Conservation (phyloP, 2,888 invertebrate species). For the Tineola bisselliella region DNA sequence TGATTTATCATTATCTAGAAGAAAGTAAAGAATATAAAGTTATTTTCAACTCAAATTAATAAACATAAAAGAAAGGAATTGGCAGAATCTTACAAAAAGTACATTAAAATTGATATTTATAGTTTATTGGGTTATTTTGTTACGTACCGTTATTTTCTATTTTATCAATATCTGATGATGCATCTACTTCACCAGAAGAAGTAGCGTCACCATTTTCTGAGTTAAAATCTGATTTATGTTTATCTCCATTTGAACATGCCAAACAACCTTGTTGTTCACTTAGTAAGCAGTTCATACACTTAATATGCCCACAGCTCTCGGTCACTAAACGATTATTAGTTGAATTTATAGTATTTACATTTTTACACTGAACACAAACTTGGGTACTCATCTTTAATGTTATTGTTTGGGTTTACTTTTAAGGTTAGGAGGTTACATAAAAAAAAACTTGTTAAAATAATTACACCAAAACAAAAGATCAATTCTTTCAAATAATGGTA, state of each 20-base stretch:
- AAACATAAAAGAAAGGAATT: too few relatives aligned
- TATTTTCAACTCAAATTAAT: too few relatives aligned
- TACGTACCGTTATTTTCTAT: neutral
- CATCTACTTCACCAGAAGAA: neutral
- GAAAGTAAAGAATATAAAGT: neutral
- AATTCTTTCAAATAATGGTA: too few relatives aligned
- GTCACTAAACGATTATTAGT: slow-evolving; percentile 73
- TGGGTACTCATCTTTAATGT: slow-evolving; percentile 49
- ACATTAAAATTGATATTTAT: too few relatives aligned
- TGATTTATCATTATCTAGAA: neutral
- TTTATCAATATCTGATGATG: neutral
- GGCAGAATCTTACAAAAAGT: too few relatives aligned
- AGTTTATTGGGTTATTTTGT: too few relatives aligned
- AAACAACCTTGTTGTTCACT: slow-evolving; percentile 73
- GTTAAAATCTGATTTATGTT: neutral
- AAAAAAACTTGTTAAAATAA: too few relatives aligned
- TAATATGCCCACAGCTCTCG: slow-evolving; percentile 79
- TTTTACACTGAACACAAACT: slow-evolving; percentile 69
- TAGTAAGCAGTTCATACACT: slow-evolving; percentile 77
- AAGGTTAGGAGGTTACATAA: slow-evolving; percentile 20
- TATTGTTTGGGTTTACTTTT: slow-evolving; percentile 20
- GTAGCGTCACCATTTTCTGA: neutral
- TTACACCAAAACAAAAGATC: too few relatives aligned
- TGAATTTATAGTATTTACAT: slow-evolving; percentile 59
- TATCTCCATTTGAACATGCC: slow-evolving; percentile 46